A percentile compares a stretch with the other conserved stretches of the same genome.
These are phyloP conservation scores for Atethmia centrago DNA, from an alignment of 2,888 invertebrate species.

Conservation along the genomic window DNA sequence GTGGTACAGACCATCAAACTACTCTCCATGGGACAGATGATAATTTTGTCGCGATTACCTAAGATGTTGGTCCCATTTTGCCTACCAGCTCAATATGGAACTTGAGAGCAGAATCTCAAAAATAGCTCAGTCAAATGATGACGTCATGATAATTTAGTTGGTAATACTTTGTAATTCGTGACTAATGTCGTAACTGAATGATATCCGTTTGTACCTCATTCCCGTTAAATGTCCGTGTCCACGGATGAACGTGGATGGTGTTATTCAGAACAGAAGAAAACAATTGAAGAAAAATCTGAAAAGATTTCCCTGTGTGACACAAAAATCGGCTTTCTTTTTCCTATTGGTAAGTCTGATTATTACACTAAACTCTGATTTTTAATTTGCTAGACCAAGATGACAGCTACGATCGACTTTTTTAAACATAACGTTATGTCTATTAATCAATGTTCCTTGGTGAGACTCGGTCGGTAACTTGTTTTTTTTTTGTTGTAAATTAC, in stretches of 20 bases:
- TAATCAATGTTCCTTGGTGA: too few species aligned
- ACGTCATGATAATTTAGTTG: background rate
- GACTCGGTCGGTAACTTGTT: too few species aligned
- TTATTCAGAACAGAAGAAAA: background rate
- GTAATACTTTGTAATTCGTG: slow-evolving; percentile 19
- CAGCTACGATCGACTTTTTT: too few species aligned
- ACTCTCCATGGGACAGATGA: too few species aligned
- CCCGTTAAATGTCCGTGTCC: slow-evolving; percentile 22
- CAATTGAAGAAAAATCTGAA: background rate
- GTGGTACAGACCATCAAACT: too few species aligned
- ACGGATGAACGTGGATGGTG: slow-evolving; percentile 23
- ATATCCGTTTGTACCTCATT: slow-evolving; percentile 36
- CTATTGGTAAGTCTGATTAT: too few species aligned
- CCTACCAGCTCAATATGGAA: background rate
- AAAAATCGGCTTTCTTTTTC: background rate
- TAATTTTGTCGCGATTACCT: too few species aligned
- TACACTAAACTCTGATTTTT: too few species aligned
- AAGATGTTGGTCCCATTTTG: background rate
- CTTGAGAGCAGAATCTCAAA: background rate
- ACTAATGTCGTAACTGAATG: slow-evolving; percentile 36
- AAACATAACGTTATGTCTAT: too few species aligned
- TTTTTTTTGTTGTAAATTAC: too few species aligned
- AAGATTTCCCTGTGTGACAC: background rate
- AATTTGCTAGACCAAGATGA: too few species aligned
- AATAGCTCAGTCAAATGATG: slow-evolving; percentile 1